Base-by-base conservation (phyloP, 2,113 vertebrate genomes). In the Hemichromis elongatus region DNA sequence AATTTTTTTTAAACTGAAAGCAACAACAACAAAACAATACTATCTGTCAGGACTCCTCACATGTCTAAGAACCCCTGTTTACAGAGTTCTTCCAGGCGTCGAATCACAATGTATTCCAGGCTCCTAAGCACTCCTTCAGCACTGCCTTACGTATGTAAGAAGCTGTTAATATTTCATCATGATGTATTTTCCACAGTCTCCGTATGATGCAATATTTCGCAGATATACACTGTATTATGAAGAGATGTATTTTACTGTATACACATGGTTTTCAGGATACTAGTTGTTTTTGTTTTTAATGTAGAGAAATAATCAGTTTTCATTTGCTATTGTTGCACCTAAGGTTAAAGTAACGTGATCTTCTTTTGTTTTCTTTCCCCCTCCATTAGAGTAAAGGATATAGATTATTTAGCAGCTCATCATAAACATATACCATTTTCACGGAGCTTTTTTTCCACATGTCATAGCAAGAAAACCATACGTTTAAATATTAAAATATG, bases 121-220 rank as follows among this genome's bases (percentile, higher is more conserved):
- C 77, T 85, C 47, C n/a, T 3, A 4, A 42, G 55, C 37, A 68
- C 35, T 13, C 21, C 77, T 81, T 55, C 87, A 83, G 55, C 70
- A 1, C 52, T 7, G 2, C 13, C 57, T 63, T 59, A n/a, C 80
- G 9, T 84, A 28, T 77, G n/a, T 56, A 87, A 80, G 75, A 53
- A 37, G 19, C 56, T 84, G 59, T 84, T 82, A 84, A 88, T 91
- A 86, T 90, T 91, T 94, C 54, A 88, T 84, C 80, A 28, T 42
- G 21, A n/a, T 85, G 26, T 52, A 80, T 88, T 80, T 85, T 75
- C 50, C 66, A 57, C 59, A 28, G 68, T 77, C 45, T 82, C 28
- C n/a, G 37, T 59, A 78, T 70, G 66, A 90, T 92, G 55, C 84
- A 93, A 83, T 85, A 88, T 92, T 89, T 24, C 92, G 55, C 5